These are phyloP conservation scores for Eptesicus fuscus DNA, from an alignment of 2,113 vertebrate genomes.

Conservation along the genomic window DNA sequence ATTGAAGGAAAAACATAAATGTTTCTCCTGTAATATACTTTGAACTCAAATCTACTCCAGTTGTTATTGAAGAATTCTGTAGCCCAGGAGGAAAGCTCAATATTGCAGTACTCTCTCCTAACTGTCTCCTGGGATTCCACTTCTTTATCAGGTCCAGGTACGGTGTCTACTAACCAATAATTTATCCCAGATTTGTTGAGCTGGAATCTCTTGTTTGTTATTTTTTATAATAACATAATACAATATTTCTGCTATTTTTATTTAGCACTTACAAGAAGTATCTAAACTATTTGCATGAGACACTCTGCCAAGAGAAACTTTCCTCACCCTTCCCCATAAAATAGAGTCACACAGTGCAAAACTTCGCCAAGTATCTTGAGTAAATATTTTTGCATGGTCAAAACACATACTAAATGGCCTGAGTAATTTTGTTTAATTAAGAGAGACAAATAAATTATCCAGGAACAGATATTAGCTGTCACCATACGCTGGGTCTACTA, in stretches of 20 bases:
- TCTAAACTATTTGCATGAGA: constrained; percentile 16
- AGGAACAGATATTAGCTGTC: not conserved
- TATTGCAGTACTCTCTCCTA: not conserved
- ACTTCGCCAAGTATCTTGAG: not conserved
- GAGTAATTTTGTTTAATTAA: not conserved
- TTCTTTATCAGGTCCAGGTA: not conserved
- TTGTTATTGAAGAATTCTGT: not conserved
- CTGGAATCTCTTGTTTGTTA: not conserved
- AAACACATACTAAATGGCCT: constrained; percentile 8
- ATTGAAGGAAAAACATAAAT: not conserved
- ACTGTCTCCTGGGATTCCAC: not conserved
- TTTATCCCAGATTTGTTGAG: not conserved
- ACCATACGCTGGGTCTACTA: not conserved
- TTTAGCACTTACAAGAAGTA: constrained; percentile 32
- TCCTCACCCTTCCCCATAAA: not conserved
- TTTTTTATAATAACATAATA: not conserved
- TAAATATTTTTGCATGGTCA: constrained; percentile 9
- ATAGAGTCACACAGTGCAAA: not conserved
- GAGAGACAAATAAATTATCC: not conserved
- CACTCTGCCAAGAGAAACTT: not conserved
- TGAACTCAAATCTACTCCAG: not conserved
- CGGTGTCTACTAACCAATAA: not conserved
- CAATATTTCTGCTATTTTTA: constrained; percentile 23
- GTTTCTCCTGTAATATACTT: not conserved
- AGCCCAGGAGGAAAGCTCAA: not conserved